Conservation (phyloP, 2,888 invertebrate species). For the Aricia artaxerxes region DNA sequence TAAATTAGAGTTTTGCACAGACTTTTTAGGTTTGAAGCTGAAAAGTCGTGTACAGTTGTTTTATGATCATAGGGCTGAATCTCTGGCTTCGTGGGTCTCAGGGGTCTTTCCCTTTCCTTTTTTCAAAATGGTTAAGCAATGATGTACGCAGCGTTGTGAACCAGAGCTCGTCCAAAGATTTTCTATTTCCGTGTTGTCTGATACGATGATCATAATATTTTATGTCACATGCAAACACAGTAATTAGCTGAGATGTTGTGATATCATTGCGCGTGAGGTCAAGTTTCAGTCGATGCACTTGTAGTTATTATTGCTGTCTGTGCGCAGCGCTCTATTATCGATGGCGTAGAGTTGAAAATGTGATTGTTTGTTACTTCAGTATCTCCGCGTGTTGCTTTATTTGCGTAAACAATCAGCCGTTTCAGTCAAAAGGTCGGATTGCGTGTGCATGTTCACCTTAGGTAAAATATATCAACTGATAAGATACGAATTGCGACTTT, state of each 20-base stretch:
- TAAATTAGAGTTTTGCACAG: too few relatives aligned
- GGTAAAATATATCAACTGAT: background rate
- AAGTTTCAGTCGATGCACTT: slow-evolving; percentile 42
- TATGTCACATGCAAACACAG: background rate
- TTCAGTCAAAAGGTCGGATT: slow-evolving; percentile 42
- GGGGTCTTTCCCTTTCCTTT: background rate
- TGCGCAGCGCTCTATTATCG: slow-evolving; percentile 19
- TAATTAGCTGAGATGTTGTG: background rate
- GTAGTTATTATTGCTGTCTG: slow-evolving; percentile 35
- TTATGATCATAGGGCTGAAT: too few relatives aligned
- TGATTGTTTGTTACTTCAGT: background rate
- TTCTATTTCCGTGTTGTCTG: background rate
- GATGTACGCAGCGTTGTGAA: too few relatives aligned
- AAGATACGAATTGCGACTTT: background rate
- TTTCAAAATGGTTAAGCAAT: background rate
- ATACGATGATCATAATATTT: background rate
- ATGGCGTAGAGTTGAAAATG: slow-evolving; percentile 3
- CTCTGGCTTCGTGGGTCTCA: too few relatives aligned
- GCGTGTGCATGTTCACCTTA: slow-evolving; percentile 29
- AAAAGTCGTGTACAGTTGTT: too few relatives aligned
- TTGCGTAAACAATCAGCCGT: slow-evolving; percentile 40
- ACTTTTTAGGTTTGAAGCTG: too few relatives aligned
- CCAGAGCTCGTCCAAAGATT: background rate
- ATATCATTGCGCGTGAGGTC: slow-evolving; percentile 34
- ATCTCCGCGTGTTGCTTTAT: slow-evolving; percentile 38